These are phyloP conservation scores for Caranx melampygus DNA, from an alignment of 2,113 vertebrate species.

Conservation along the genomic window DNA sequence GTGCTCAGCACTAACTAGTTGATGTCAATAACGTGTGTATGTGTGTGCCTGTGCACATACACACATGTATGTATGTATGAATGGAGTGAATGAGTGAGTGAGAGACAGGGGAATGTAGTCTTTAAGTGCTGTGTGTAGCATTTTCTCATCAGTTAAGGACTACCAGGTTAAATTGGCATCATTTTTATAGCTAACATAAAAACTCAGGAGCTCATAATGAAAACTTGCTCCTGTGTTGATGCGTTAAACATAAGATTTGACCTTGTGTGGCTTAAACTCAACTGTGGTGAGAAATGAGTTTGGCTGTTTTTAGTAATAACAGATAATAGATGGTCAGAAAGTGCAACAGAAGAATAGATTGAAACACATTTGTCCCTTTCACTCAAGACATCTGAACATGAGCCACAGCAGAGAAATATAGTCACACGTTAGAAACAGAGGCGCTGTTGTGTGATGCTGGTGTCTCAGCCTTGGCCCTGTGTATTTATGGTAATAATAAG, in stretches of 20 bases:
- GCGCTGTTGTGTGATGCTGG: not conserved
- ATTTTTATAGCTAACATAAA: not conserved
- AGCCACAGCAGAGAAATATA: not conserved
- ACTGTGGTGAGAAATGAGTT: slow-evolving; percentile 7
- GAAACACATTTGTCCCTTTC: slow-evolving; percentile 3
- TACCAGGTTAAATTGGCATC: not conserved
- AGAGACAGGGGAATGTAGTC: slow-evolving; percentile 61
- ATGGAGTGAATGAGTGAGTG: slow-evolving; percentile 12
- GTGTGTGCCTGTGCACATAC: not conserved
- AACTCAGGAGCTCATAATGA: not conserved
- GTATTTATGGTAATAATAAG: slow-evolving; percentile 8
- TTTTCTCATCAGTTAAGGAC: slow-evolving; percentile 7
- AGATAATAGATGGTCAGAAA: not conserved
- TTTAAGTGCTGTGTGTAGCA: slow-evolving; percentile 52
- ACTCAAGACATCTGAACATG: not conserved
- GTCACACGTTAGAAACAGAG: slow-evolving; percentile 13
- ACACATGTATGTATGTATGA: not conserved
- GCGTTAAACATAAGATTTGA: not conserved
- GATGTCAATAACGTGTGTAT: slow-evolving; percentile 45
- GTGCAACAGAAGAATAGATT: slow-evolving; percentile 11
- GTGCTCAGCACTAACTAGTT: slow-evolving; percentile 45
- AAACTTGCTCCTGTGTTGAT: not conserved
- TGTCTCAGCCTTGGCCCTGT: not conserved
- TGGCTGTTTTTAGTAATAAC: not conserved
- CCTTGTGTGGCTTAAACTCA: not conserved